Conservation (phyloP, 2,888 invertebrate genomes). For the Hoplodrina ambigua region DNA sequence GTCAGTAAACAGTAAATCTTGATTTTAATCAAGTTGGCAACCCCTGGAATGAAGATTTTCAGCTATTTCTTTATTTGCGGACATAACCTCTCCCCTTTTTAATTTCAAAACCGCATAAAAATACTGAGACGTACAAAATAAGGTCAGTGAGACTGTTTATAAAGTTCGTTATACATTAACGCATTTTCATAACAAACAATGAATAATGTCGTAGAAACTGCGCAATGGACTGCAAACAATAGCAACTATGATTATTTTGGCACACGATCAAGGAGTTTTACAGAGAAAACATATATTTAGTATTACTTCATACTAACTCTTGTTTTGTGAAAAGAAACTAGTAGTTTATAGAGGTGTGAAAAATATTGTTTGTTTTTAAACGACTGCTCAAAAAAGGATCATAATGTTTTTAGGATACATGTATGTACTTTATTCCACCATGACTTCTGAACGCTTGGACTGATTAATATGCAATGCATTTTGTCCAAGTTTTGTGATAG, state of each 20-base stretch:
- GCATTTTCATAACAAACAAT: conserved; percentile 38
- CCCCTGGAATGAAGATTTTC: not conserved
- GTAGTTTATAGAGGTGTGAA: not conserved
- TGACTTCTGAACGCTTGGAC: too few relatives aligned
- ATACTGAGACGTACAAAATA: conserved; percentile 12
- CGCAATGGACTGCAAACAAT: conserved; percentile 47
- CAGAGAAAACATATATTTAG: conserved; percentile 45
- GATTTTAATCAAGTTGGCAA: too few relatives aligned
- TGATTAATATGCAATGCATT: too few relatives aligned
- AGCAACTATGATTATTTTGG: conserved; percentile 55
- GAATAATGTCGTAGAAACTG: conserved; percentile 31
- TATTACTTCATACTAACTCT: conserved; percentile 42
- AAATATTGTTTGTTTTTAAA: not conserved
- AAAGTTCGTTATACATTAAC: conserved; percentile 25
- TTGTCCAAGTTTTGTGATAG: too few relatives aligned
- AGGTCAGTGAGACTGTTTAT: conserved; percentile 17
- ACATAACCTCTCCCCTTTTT: not conserved
- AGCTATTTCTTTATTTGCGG: conserved; percentile 14
- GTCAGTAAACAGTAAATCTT: too few relatives aligned
- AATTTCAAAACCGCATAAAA: conserved; percentile 12
- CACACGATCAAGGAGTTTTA: conserved; percentile 53
- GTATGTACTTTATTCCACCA: too few relatives aligned
- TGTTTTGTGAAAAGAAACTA: conserved; percentile 20
- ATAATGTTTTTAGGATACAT: too few relatives aligned
- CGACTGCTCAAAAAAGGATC: too few relatives aligned